Evolutionary conservation across 2,113 vertebrate species (phyloP), one percentile per base, ranked within the genome.

Genomic region (Forbesichthys papilliferus): DNA sequence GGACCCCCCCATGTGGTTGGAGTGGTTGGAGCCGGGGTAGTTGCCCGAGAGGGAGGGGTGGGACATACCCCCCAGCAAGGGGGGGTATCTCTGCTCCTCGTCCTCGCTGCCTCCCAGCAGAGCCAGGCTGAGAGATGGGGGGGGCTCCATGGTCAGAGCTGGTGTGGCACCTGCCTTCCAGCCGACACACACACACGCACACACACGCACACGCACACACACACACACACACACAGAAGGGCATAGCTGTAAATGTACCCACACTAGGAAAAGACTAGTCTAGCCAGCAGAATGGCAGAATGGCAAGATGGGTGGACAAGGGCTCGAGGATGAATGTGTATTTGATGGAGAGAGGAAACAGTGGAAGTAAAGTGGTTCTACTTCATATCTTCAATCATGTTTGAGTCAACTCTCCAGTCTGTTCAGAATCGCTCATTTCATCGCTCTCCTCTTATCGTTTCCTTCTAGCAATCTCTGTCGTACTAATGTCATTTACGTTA

Each of bases 11-110:
- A 84, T 92, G 81, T 94, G 93, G 87, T 94, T 94, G 72, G 93
- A 91, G 85, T 93, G 93, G 87, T 92, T 93, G 42, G 88, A 88
- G 60, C 92, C 90, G 12, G 92, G 89, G 81, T 88, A 92, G 87
- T 75, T 70, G 79, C 88, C 85, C n/a, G 89, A 18, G 9, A 80
- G 77, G 68, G 90, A 74, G 7, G 92, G 75, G 75, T 91, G 92
- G 77, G 91, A 83, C 55, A 92, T 85, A 68, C 91, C 86, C 70
- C 91, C 83, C 62, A 91, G 78, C 47, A 91, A 92, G 69, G 91
- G 90, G 73, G 93, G 88, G 68, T 89, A 84, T 47, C 84, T 88
- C 72, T 91, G 92, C 69, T 93, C 91, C 75, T 93, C 93, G 20
- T 93, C 92, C 82, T 93, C 92, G 6, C 90, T 91, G 56, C 90